Evolutionary conservation across 2,888 invertebrate genomes (phyloP).

Genomic region (Galerucella calmariensis): DNA sequence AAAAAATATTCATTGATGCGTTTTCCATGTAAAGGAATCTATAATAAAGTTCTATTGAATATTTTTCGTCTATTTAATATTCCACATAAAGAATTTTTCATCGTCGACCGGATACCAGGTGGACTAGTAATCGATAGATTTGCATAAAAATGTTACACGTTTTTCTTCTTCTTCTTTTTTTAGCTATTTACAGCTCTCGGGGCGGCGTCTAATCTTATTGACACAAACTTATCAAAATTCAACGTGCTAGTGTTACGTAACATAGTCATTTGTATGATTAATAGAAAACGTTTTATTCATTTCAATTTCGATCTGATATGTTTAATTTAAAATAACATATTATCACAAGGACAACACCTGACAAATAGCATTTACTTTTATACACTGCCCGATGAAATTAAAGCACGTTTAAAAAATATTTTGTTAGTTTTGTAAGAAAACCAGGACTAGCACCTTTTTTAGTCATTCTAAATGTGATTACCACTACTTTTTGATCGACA

Average conservation of each 20-base stretch:
- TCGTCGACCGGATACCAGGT: slow-evolving; percentile 46
- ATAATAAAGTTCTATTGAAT: slow-evolving; percentile 29
- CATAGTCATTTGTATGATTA: not conserved
- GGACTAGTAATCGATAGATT: slow-evolving; percentile 44
- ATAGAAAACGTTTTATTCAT: slow-evolving; percentile 7
- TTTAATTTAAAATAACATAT: not conserved
- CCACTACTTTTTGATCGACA: not conserved
- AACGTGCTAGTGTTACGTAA: not conserved
- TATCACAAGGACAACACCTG: not conserved
- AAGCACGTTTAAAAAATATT: not conserved
- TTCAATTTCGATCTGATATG: not conserved
- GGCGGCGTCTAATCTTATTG: slow-evolving; percentile 2
- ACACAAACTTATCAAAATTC: slow-evolving; percentile 8
- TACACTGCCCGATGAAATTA: not conserved
- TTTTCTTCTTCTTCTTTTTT: slow-evolving; percentile 7
- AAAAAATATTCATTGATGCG: slow-evolving; percentile 33
- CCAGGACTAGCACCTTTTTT: no score
- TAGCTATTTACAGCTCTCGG: slow-evolving; percentile 10
- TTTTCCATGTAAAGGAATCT: slow-evolving; percentile 33
- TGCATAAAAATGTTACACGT: slow-evolving; percentile 43
- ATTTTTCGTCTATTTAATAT: slow-evolving; percentile 37
- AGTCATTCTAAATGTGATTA: no score
- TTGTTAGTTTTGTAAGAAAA: no score
- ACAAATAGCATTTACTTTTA: not conserved
- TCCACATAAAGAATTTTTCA: slow-evolving; percentile 37